Conservation (phyloP, 2,888 invertebrate genomes). For the Caenorhabditis parvicauda region DNA sequence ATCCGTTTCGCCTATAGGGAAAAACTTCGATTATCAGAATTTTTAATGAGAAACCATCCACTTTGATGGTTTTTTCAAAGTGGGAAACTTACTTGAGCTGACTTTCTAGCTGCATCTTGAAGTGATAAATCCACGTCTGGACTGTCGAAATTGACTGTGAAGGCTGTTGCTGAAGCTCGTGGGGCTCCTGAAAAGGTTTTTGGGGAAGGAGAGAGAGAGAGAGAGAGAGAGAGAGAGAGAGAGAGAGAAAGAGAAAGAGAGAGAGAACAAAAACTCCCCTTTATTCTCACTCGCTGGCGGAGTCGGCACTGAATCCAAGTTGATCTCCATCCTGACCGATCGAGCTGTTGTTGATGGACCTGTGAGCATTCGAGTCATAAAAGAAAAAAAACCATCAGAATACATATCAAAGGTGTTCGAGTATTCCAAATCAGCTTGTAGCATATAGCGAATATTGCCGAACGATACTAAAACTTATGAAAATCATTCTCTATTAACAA, state of each 20-base stretch:
- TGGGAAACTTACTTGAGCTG: constrained; percentile 19
- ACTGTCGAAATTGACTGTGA: constrained; percentile 33
- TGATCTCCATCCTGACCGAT: constrained; percentile 45
- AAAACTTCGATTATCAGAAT: background rate
- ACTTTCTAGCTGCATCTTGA: constrained; percentile 38
- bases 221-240: constrained; percentile 1
- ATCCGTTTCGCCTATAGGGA: constrained; percentile 6
- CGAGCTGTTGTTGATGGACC: constrained; percentile 11
- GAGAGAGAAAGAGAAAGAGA: constrained; percentile 19
- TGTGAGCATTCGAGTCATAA: background rate
- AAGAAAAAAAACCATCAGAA: background rate
- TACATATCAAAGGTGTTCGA: too few species aligned
- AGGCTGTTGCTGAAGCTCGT: constrained; percentile 31
- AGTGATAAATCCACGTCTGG: constrained; percentile 28
- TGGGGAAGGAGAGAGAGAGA: background rate
- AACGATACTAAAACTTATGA: too few species aligned
- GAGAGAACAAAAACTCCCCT: too few species aligned
- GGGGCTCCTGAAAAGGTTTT: constrained; percentile 16
- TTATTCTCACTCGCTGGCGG: constrained; percentile 16
- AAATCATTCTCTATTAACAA: too few species aligned
- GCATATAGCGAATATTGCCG: too few species aligned
- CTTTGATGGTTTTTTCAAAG: too few species aligned
- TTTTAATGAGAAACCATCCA: too few species aligned
- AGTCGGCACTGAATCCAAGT: constrained; percentile 25
- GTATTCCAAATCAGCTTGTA: too few species aligned